A percentile compares a stretch with the other conserved stretches of the same genome.
These are phyloP conservation scores for Diachasmimorpha longicaudata DNA, from an alignment of 1,140 invertebrate species.

Conservation along the genomic window DNA sequence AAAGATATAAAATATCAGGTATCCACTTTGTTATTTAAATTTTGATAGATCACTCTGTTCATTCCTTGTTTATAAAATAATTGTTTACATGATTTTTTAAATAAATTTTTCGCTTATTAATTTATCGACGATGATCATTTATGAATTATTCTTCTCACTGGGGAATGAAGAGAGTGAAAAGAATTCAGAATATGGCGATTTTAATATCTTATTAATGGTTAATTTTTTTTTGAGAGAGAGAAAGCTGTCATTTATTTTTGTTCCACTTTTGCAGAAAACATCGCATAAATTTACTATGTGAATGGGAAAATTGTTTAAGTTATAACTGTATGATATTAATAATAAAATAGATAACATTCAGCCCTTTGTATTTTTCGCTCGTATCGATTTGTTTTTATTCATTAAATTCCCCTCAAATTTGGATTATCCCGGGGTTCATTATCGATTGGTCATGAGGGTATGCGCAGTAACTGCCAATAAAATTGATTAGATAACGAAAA, in stretches of 20 bases:
- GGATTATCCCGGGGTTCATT: background rate
- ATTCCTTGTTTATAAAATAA: conserved; percentile 3
- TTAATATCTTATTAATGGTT: background rate
- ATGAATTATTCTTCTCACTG: background rate
- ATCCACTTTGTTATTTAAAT: background rate
- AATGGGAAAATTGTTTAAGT: conserved; percentile 37
- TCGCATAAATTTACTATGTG: conserved; percentile 25
- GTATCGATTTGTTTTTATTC: background rate
- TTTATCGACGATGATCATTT: background rate
- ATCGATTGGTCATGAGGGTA: background rate
- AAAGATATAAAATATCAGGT: background rate
- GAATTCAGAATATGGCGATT: background rate
- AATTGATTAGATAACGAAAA: background rate
- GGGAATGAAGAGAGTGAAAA: background rate
- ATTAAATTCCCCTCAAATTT: background rate
- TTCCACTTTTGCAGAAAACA: conserved; percentile 31
- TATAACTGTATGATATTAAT: conserved; percentile 43
- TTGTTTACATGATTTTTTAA: background rate
- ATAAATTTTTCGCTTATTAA: background rate
- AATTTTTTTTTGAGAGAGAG: background rate
- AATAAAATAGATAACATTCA: conserved; percentile 39
- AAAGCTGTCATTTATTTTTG: background rate
- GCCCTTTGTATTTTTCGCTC: conserved; percentile 16
- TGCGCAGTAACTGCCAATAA: background rate
- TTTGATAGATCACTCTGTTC: background rate